Conservation (phyloP, 2,113 vertebrate species). For the Alexandromys fortis region DNA sequence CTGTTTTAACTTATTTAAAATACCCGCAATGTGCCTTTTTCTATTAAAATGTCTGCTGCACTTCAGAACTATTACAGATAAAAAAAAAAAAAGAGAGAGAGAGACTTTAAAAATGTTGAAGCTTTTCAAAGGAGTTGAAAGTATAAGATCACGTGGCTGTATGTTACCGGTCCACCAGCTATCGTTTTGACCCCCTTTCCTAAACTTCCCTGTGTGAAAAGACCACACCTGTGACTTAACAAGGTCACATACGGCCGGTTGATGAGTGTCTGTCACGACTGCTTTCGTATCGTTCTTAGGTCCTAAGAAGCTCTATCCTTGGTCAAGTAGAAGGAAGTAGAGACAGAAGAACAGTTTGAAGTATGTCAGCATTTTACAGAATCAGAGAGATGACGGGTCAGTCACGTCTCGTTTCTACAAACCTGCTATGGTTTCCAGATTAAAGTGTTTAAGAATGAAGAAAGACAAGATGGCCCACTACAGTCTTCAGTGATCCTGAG, state of each 20-base stretch:
- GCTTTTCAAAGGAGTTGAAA: background rate
- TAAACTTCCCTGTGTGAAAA: background rate
- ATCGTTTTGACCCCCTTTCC: slow-evolving; percentile 16
- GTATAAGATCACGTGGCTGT: background rate
- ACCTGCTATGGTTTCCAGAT: background rate
- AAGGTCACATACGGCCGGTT: background rate
- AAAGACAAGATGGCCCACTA: background rate
- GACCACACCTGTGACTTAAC: background rate
- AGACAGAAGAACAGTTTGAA: background rate
- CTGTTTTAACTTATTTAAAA: background rate
- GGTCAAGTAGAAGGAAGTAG: background rate
- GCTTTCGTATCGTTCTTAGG: accelerated
- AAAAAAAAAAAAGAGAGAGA: background rate
- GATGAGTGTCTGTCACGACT: background rate
- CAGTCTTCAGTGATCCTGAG: background rate
- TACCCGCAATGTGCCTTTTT: background rate
- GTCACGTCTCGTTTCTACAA: background rate
- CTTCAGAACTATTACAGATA: slow-evolving; percentile 23
- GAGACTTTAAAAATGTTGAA: background rate
- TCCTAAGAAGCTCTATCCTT: background rate
- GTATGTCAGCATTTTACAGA: background rate
- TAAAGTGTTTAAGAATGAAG: slow-evolving; percentile 23
- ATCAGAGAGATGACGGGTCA: background rate
- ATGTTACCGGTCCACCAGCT: background rate
- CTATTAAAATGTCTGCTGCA: background rate